Conservation (phyloP, 2,888 invertebrate genomes). For the Agonum fuliginosum region DNA sequence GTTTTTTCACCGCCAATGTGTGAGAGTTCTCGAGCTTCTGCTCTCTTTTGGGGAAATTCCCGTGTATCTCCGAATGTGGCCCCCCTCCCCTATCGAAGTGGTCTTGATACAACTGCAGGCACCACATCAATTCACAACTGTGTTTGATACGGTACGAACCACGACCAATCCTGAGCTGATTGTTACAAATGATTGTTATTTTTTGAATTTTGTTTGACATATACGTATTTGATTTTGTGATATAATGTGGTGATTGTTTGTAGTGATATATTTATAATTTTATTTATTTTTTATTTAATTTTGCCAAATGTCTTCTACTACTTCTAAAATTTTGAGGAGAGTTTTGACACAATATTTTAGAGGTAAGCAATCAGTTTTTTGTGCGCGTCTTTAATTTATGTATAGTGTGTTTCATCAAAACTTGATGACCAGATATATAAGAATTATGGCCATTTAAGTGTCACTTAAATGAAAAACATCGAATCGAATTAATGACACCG, state of each 20-base stretch:
- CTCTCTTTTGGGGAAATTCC: conserved; percentile 40
- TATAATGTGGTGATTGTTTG: conserved; percentile 40
- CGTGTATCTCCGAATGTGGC: conserved; percentile 17
- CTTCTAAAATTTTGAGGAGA: conserved; percentile 61
- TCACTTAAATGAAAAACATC: too few species aligned
- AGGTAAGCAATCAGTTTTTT: conserved; percentile 62
- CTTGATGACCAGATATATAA: too few species aligned
- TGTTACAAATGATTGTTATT: conserved; percentile 31
- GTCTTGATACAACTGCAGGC: conserved; percentile 37
- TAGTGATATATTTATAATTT: conserved; percentile 25
- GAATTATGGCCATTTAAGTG: too few species aligned
- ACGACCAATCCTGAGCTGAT: conserved; percentile 16
- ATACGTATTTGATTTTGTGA: conserved; percentile 18
- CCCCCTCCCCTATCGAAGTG: not conserved
- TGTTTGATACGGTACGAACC: conserved; percentile 38
- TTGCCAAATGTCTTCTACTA: conserved; percentile 58
- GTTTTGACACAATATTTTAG: conserved; percentile 63
- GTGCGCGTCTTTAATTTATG: too few species aligned
- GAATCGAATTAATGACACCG: too few species aligned
- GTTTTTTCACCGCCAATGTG: conserved; percentile 15
- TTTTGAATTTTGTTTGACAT: not conserved
- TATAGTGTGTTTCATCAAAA: too few species aligned
- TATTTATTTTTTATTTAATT: conserved; percentile 38
- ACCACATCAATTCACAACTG: conserved; percentile 46
- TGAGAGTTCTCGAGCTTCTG: conserved; percentile 4